These are phyloP conservation scores for Caenorhabditis sp. DNA, from an alignment of 2,888 invertebrate genomes.

Conservation along the genomic window DNA sequence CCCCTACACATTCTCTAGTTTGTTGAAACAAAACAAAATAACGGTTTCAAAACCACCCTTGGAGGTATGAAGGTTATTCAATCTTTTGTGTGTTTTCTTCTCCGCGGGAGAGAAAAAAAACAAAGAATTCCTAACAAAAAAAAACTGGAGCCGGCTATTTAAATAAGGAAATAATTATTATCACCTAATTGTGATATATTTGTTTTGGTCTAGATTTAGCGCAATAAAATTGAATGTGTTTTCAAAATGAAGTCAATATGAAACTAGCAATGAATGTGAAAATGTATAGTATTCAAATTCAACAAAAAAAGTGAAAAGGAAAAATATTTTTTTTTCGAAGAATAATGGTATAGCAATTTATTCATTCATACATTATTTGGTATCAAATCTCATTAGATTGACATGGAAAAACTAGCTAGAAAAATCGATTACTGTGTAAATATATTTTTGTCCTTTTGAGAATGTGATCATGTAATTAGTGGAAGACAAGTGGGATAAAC, in stretches of 20 bases:
- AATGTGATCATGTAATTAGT: no score
- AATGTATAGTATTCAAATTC: background rate
- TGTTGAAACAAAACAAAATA: background rate
- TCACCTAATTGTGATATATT: background rate
- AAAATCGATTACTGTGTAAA: background rate
- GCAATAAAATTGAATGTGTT: background rate
- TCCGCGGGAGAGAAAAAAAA: background rate
- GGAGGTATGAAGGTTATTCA: background rate
- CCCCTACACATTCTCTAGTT: background rate
- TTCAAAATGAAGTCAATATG: background rate
- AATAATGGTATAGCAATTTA: background rate
- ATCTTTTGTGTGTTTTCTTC: background rate
- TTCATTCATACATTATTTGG: background rate
- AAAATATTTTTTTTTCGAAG: background rate
- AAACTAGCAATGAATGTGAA: background rate
- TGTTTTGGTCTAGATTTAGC: background rate
- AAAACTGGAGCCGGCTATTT: background rate
- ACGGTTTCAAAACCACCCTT: background rate
- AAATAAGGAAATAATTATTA: background rate
- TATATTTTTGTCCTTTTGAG: no score
- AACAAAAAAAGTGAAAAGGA: background rate
- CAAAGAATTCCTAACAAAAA: background rate
- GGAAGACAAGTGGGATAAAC: no score
- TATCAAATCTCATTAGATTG: background rate
- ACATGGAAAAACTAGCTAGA: background rate